Base-by-base conservation (phyloP, 2,888 invertebrate genomes). In the Caenorhabditis auriculariae region DNA sequence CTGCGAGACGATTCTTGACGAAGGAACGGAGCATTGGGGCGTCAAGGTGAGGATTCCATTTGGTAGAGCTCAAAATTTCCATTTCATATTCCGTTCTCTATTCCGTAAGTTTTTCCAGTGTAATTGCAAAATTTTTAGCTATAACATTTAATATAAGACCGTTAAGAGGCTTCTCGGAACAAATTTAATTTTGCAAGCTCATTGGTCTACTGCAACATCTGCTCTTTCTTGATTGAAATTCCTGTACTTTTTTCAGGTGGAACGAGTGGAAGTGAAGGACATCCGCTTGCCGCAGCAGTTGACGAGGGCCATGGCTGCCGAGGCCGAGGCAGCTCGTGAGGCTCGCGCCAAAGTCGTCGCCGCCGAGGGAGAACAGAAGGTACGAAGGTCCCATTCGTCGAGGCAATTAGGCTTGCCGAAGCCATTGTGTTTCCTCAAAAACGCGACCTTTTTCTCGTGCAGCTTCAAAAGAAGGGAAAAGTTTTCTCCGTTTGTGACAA, bases 281-380 rank as follows among this genome's bases (percentile, higher is more conserved):
- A 89, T 90, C 9, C 87, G 89, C 63, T 84, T 90, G 66, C 90
- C 90, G 2, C 87, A 88, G 32, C 88, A 89, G 70, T 84, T 90
- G 61, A 90, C 90, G 81, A 85, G 90, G 63, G 90, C 89, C 1
- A 90, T 90, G 90, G 90, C 90, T 4, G 89, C 89, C 19, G 90
- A 90, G 83, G 90, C 89, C 15, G 90, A 90, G 82, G 90, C 90
- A 4, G 86, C 89, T 0, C 85, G 90, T 27, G 89, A 90, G 82
- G 89, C 89, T n/a, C 83, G 88, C 49, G 88, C 89, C 39, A 89
- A 90, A 85, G 88, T 89, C 17, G 84, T 85, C 23, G 83, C 84
- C 1, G 84, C 85, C 1, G 84, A 84, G 66, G 85, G 85, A 59
- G 85, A 85, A 69, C 82, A 84, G 72, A 83, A 83, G 63, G 83